Percentiles rank a stretch among this genome's conserved stretches.
Evolutionary conservation across 37 sponge, comb jelly and placozoan genomes (phyloP).

Genomic region (Chondrilla cf. caribensis): DNA sequence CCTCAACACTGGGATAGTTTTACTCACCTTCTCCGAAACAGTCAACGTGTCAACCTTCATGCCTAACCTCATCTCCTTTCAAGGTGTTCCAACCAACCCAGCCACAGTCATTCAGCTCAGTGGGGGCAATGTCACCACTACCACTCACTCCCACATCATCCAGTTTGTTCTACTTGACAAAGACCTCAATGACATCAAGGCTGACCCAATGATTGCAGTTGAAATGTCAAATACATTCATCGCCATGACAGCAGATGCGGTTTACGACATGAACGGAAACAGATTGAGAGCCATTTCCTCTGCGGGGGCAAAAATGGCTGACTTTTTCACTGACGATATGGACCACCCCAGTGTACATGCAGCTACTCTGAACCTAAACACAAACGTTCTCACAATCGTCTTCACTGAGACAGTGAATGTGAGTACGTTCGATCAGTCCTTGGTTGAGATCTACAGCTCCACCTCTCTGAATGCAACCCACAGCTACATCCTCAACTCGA

Average conservation of each 20-base stretch:
- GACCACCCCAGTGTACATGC: slow-evolving; percentile 38
- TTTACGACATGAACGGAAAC: slow-evolving; percentile 85
- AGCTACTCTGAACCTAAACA: slow-evolving; percentile 70
- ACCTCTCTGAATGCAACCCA: neutral
- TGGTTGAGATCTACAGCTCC: slow-evolving; percentile 25
- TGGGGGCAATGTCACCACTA: slow-evolving; percentile 44
- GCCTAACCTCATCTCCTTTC: slow-evolving; percentile 56
- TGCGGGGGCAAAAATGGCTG: slow-evolving; percentile 41
- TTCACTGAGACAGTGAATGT: slow-evolving; percentile 88
- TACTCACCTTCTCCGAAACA: slow-evolving; percentile 81
- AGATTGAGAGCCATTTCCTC: slow-evolving; percentile 65
- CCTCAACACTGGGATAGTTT: slow-evolving; percentile 43
- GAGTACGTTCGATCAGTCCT: slow-evolving; percentile 41
- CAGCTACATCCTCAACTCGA: slow-evolving; percentile 61
- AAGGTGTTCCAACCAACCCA: slow-evolving; percentile 13
- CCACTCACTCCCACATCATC: slow-evolving; percentile 26
- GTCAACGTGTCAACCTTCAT: slow-evolving; percentile 63
- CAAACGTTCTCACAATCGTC: slow-evolving; percentile 51
- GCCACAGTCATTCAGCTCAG: slow-evolving; percentile 47
- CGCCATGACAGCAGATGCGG: slow-evolving; percentile 66
- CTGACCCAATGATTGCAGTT: slow-evolving; percentile 36
- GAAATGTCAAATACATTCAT: slow-evolving; percentile 59
- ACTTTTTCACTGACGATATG: slow-evolving; percentile 54
- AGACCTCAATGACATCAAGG: slow-evolving; percentile 61
- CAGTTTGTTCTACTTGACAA: slow-evolving; percentile 32